Base-by-base conservation (phyloP, 2,888 invertebrate species). In the Caenorhabditis sp. region DNA sequence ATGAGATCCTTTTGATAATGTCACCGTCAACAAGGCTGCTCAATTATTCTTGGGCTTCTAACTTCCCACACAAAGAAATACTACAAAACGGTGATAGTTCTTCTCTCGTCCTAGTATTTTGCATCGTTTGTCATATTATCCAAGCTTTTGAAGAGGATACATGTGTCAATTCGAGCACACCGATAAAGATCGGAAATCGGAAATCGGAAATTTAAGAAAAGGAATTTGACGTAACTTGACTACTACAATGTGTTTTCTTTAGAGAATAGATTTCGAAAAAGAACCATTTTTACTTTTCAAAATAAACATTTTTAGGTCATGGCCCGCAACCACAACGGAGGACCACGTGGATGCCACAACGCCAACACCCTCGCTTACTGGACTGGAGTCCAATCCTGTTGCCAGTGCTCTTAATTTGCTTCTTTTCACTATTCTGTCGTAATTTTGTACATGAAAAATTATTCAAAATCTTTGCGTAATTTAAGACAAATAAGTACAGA, bases 291-390 rank as follows among this genome's bases (percentile, higher is more conserved):
- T n/a, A n/a, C n/a, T n/a, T n/a, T n/a, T n/a, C n/a, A n/a, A n/a
- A n/a, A n/a, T n/a, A n/a, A n/a, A n/a, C n/a, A n/a, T n/a, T n/a
- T 76, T 5, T 55, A 86, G 74, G 70, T 85, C 22, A 86, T 85
- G 85, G 64, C 87, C 56, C 77, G 87, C 64, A 85, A 85, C 70
- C 87, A 87, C 86, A 87, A 87, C 72, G 87, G 87, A 80, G 87
- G 89, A 80, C 89, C 89, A 68, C 65, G 55, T 44, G 89, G 89
- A 71, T 89, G 89, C 87, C 71, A 83, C 44, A 85, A 86, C 82
- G 64, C 83, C 13, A 44, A 64, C 44, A 89, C 89, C 53, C 58
- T 76, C 44, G 87, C 82, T 11, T 89, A 89, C 84, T 89, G 89
- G 89, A 85, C 87, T 71, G 76, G 51, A 67, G 81, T 88, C 69